phyloP scores from a whole-genome alignment of 1,140 invertebrate species.

The Drosophila saltans region DNA sequence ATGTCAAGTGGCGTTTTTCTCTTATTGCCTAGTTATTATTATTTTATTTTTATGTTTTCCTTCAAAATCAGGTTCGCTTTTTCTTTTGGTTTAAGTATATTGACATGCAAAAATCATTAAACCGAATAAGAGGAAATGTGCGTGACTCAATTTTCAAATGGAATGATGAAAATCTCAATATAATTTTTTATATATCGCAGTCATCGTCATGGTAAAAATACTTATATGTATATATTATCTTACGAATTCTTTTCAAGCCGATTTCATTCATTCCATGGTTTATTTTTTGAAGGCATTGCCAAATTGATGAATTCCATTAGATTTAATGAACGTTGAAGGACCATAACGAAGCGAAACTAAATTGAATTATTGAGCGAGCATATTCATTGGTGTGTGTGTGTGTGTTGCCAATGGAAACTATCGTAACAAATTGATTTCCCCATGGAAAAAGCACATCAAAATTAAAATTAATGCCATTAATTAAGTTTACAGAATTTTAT shows the following conservation, averaged over 20 bases:
- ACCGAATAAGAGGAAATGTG: neutral
- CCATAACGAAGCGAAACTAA: conserved; percentile 48
- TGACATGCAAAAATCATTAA: neutral
- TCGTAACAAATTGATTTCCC: conserved; percentile 41
- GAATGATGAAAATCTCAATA: conserved; percentile 4
- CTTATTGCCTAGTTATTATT: conserved; percentile 27
- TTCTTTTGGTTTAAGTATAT: neutral
- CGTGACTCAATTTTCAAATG: conserved; percentile 7
- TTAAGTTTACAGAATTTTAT: conserved; percentile 19
- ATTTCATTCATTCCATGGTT: neutral
- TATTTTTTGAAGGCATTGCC: conserved; percentile 33
- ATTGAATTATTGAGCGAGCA: conserved; percentile 12
- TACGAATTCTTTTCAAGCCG: conserved; percentile 6
- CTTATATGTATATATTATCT: neutral
- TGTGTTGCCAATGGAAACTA: conserved; percentile 38
- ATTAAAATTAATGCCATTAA: conserved; percentile 32
- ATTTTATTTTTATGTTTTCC: no score
- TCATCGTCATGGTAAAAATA: conserved; percentile 4
- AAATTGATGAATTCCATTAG: conserved; percentile 57
- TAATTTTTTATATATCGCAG: neutral
- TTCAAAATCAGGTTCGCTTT: conserved; percentile 20
- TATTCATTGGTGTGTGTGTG: neutral
- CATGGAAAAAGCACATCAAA: conserved; percentile 18
- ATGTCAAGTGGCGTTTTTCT: conserved; percentile 63
- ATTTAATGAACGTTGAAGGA: conserved; percentile 37